Evolutionary conservation across 2,113 vertebrate genomes (phyloP), one percentile per base, ranked within the genome.

Genomic region (Thamnophis sirtalis): DNA sequence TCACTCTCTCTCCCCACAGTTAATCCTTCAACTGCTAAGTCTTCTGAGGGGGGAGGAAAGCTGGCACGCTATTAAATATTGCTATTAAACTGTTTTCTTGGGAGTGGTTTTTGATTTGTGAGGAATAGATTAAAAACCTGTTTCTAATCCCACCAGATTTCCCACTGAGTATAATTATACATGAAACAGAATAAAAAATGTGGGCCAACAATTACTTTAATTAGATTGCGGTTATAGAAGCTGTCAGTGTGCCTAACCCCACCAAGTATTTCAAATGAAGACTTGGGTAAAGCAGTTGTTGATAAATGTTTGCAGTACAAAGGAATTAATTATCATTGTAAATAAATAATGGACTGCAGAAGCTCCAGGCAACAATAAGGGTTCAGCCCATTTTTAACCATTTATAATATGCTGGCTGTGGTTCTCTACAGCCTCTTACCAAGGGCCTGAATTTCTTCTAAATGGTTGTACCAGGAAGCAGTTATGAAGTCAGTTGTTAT

Each of bases 141-240:
- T 96, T 96, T 95, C 93, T 92, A 97, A 96, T 96, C 97, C 96
- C 95, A 94, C 88, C 96, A 95, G 95, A 94, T 95, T 96, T 97
- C 93, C 92, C 86, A 93, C 92, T 92, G 95, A 94, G 93, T 95
- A 95, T 97, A 97, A 98, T 97, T 97, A 97, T 95, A 97, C 96
- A 96, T 96, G 95, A 96, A 96, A 91, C 92, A 89, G 96, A 97
- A 96, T 96, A 96, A 95, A 90, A 95, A 97, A 98, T 97, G 95
- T 94, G 96, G 96, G 97, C 96, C 96, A 96, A 97, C 95, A 96
- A 95, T 97, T 97, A 96, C 94, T 97, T 96, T 96, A 97, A 97
- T 97, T 97, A 98, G 96, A 95, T 94, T 91, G 94, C 95, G 55
- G 95, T 95, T 96, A 95, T 94, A 96, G 93, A 96, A 96, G 91